These are phyloP conservation scores for Protaetia brevitarsis DNA, from an alignment of 1,140 invertebrate species.

Conservation along the genomic window DNA sequence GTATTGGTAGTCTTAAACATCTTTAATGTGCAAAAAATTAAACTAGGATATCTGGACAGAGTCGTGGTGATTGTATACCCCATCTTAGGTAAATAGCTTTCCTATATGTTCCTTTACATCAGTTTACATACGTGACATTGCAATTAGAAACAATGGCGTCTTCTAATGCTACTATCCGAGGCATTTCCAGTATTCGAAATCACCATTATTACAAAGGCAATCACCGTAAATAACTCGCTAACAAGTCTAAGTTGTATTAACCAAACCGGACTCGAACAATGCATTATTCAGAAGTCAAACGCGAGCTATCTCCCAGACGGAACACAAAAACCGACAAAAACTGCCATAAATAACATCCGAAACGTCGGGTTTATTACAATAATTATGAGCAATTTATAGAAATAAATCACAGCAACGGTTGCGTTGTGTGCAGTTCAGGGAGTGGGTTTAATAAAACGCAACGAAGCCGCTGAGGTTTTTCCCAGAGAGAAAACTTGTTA, in stretches of 20 bases:
- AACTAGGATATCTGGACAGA: too few relatives aligned
- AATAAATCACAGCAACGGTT: conserved; percentile 29
- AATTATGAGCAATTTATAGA: conserved; percentile 35
- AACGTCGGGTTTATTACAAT: conserved; percentile 28
- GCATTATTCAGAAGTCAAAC: conserved; percentile 22
- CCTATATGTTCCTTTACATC: not conserved
- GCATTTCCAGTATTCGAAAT: conserved; percentile 1
- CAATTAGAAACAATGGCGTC: not conserved
- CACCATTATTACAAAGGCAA: conserved; percentile 19
- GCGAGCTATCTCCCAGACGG: not conserved
- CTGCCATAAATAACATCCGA: conserved; percentile 28
- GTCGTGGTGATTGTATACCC: too few relatives aligned
- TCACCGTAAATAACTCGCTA: conserved; percentile 12
- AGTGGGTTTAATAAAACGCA: not conserved
- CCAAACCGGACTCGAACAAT: conserved; percentile 14
- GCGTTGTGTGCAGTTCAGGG: not conserved
- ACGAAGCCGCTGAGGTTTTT: not conserved
- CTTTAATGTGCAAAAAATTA: too few relatives aligned
- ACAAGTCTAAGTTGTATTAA: conserved; percentile 13
- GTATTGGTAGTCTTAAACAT: too few relatives aligned
- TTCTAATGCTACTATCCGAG: not conserved
- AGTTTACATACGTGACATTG: not conserved
- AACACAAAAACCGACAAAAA: conserved; percentile 1
- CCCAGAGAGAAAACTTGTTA: not conserved
- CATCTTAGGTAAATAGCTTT: too few relatives aligned